Evolutionary conservation across 2,113 vertebrate species (phyloP), one percentile per base, ranked within the genome.

Genomic region (Notechis scutatus): DNA sequence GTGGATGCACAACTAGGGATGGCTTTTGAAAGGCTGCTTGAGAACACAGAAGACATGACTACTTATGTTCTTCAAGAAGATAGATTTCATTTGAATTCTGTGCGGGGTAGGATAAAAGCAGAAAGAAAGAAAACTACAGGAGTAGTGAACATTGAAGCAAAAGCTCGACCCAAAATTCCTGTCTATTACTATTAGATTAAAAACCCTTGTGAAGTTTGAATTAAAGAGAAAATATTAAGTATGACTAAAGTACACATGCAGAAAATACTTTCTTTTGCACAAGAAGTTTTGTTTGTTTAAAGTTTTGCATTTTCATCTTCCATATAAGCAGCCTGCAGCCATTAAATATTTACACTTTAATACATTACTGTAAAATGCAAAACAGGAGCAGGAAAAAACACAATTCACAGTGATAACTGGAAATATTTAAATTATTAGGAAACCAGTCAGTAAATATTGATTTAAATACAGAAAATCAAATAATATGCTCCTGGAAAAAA

Each of bases 61-160:
- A 7, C 74, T 81, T 42, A 81, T 21, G 74, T 42, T 81, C 18
- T 81, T 81, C 74, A 81, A 81, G 3, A 81, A 74, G n/a, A 74
- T 18, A 34, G 15, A 34, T 34, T 74, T 74, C n/a, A 34, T 74
- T 74, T 74, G 69, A 74, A 81, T 81, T 39, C 74, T 81, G 24
- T 11, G 11, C n/a, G 0, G 34, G 0, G 90, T 50, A 93, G 34
- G 0, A 0, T 6, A 18, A 7, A 26, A 85, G 90, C 39, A 4
- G 57, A 93, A 88, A 55, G 34, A 81, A 0, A n/a, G 47, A 23
- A 55, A 26, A 64, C 93, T 0, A 0, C 24, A 94, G 95, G 91
- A 54, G 90, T 81, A 85, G 91, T 47, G 89, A 95, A 95, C 93
- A 52, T 95, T 96, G 94, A 2, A 87, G 88, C 95, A 94, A 94